Percentiles rank a stretch among this genome's conserved stretches.
Evolutionary conservation across 2,888 invertebrate species (phyloP).

Genomic region (Orthosia cruda): DNA sequence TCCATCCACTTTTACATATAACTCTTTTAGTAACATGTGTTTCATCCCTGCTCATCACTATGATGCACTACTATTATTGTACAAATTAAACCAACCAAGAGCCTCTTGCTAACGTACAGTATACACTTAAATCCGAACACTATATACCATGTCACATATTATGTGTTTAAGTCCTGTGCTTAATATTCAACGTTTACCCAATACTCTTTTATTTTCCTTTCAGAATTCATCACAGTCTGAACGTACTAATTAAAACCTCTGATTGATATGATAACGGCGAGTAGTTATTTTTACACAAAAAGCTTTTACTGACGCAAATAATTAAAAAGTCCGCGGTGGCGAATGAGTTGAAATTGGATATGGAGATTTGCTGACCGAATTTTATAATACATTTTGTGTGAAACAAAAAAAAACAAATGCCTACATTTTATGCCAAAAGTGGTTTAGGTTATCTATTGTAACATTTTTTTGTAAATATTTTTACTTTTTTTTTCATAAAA

Average conservation of each 20-base stretch:
- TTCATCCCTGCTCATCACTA: no score
- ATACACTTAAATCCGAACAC: no score
- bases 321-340: conserved; percentile 38
- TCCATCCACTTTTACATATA: no score
- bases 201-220: not conserved
- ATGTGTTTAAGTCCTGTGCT: not conserved
- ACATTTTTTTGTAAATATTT: no score
- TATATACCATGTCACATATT: no score
- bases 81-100: no score
- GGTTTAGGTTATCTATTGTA: no score
- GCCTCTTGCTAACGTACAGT: no score
- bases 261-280: conserved; percentile 31
- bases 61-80: no score
- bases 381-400: conserved; percentile 27
- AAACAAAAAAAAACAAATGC: not conserved
- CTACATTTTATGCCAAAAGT: no score
- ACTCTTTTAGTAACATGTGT: no score
- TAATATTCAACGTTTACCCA: not conserved
- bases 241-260: conserved; percentile 25
- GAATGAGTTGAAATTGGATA: conserved; percentile 54
- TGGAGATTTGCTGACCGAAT: conserved; percentile 46
- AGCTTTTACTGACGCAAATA: conserved; percentile 17
- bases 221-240: not conserved
- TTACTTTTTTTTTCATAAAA: no score
- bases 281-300: conserved; percentile 28